Conservation (phyloP, 2,113 vertebrate species). For the Bujurquina vittata region DNA sequence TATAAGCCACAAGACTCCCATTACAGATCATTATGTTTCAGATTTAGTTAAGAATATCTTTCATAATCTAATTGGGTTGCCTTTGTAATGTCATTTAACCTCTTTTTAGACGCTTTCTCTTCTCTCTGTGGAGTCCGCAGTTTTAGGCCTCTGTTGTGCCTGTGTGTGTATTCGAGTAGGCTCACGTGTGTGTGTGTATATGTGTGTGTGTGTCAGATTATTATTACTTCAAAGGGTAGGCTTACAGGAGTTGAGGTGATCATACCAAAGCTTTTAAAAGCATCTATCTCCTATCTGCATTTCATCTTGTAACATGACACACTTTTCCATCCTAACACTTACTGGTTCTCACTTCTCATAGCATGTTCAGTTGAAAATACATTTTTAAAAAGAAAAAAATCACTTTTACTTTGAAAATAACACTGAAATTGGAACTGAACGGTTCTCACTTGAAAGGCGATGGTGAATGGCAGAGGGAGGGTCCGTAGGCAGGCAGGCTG, state of each 20-base stretch:
- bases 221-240: neutral
- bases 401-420: neutral
- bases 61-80: slow-evolving; percentile 68
- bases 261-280: slow-evolving; percentile 30
- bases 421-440: neutral
- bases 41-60: slow-evolving; percentile 65
- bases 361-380: neutral
- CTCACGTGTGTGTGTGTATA: neutral
- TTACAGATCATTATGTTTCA: slow-evolving; percentile 66
- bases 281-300: slow-evolving; percentile 8
- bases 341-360: slow-evolving; percentile 11
- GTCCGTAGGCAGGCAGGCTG: no score
- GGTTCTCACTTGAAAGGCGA: no score
- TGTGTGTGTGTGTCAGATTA: slow-evolving; percentile 7
- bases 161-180: neutral
- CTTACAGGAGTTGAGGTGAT: neutral
- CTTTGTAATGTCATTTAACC: slow-evolving; percentile 62
- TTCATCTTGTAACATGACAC: slow-evolving; percentile 41
- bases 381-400: neutral
- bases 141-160: slow-evolving; percentile 9
- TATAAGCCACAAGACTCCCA: slow-evolving; percentile 68
- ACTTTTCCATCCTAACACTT: neutral
- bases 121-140: slow-evolving; percentile 40
- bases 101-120: slow-evolving; percentile 50
- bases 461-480: no score